Evolutionary conservation across 2,888 invertebrate species (phyloP).

Genomic region (Marasmarcha lunaedactyla): DNA sequence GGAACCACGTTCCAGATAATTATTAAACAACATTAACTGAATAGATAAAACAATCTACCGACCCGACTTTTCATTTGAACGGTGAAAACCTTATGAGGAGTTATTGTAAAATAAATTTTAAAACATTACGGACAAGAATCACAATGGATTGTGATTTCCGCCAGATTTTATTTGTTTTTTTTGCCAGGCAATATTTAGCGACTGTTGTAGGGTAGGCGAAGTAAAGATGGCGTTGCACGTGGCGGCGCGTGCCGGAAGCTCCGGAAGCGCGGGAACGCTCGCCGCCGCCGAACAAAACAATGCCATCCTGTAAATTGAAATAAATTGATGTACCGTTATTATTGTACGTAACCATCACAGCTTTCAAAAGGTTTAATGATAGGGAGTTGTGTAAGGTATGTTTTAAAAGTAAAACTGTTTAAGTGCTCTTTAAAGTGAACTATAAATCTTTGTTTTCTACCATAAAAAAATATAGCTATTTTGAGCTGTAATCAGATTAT

Average conservation of each 20-base stretch:
- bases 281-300: constrained; percentile 54
- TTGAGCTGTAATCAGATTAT: too few relatives aligned
- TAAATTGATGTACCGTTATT: constrained; percentile 46
- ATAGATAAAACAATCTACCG: constrained; percentile 53
- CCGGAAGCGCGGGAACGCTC: constrained; percentile 55
- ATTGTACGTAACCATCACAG: not conserved
- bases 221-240: constrained; percentile 60
- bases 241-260: constrained; percentile 37
- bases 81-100: constrained; percentile 5
- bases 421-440: too few relatives aligned
- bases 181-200: constrained; percentile 35
- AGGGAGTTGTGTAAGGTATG: too few relatives aligned
- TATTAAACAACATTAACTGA: constrained; percentile 56
- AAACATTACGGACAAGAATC: constrained; percentile 8
- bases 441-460: too few relatives aligned
- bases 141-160: constrained; percentile 12
- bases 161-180: constrained; percentile 29
- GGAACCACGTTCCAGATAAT: constrained; percentile 51
- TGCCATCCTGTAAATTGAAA: constrained; percentile 64
- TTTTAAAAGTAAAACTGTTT: too few relatives aligned
- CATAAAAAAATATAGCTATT: too few relatives aligned
- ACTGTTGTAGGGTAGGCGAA: constrained; percentile 58
- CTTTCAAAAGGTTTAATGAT: too few relatives aligned
- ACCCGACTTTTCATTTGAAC: constrained; percentile 1
- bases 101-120: not conserved